Evolutionary conservation across 1,140 invertebrate genomes (phyloP).

Genomic region (Hylyphantes graminicola): DNA sequence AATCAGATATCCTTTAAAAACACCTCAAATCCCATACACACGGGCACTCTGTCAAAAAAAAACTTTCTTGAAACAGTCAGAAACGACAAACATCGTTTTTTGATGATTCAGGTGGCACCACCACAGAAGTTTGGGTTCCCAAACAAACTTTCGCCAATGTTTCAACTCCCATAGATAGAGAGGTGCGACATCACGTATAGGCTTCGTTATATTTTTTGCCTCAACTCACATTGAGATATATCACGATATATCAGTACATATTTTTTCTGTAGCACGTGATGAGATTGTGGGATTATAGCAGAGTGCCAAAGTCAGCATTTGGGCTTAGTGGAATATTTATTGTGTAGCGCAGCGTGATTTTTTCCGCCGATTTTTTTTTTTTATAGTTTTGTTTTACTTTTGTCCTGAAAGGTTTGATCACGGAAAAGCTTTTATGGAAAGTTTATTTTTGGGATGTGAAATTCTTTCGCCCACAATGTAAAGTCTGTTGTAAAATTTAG

Average conservation of each 20-base stretch:
- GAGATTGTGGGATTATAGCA: slow-evolving; percentile 40
- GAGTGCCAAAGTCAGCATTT: slow-evolving; percentile 47
- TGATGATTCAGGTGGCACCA: no score
- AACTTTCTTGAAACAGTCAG: no score
- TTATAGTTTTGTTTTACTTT: not conserved
- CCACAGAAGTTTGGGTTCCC: no score
- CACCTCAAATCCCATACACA: no score
- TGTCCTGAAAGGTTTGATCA: slow-evolving; percentile 35
- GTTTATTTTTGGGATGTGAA: slow-evolving; percentile 12
- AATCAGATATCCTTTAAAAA: no score
- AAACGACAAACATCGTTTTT: no score
- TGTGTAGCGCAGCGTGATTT: slow-evolving; percentile 25
- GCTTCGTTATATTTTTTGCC: slow-evolving; percentile 20
- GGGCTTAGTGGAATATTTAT: slow-evolving; percentile 54
- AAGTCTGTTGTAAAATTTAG: not conserved
- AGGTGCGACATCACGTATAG: slow-evolving; percentile 22
- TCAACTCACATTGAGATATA: slow-evolving; percentile 23
- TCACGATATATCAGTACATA: slow-evolving; percentile 34
- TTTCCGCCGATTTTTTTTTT: not conserved
- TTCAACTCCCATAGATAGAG: not conserved
- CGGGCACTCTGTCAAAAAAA: no score
- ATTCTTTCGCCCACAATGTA: slow-evolving; percentile 12
- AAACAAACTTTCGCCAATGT: no score
- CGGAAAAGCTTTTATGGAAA: slow-evolving; percentile 36
- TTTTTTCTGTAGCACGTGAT: slow-evolving; percentile 47